Conservation (phyloP, 2,797 vertebrate genomes). For the Megaceryle alcyon region DNA sequence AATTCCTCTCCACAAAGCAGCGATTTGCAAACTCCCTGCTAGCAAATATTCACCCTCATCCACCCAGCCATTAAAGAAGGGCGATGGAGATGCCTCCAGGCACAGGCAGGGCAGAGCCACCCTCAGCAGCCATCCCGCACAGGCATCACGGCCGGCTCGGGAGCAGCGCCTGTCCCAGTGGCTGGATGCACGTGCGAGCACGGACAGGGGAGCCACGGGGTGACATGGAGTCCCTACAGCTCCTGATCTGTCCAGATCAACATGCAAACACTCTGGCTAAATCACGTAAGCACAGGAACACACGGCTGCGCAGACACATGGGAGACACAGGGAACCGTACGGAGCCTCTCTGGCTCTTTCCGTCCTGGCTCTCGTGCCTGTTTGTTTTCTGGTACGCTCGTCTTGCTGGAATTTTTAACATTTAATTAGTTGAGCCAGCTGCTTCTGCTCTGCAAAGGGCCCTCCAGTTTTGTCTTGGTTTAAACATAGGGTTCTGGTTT, state of each 20-base stretch:
- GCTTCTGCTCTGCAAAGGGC: slow-evolving; percentile 39
- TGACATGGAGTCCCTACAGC: fast-evolving
- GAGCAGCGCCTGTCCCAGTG: fast-evolving
- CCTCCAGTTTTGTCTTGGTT: background rate
- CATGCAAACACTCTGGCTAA: fast-evolving
- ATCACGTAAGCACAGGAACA: background rate
- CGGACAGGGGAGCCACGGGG: fast-evolving
- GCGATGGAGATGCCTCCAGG: background rate
- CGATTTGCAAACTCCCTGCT: slow-evolving; percentile 74
- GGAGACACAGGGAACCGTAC: background rate
- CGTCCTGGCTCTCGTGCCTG: slow-evolving; percentile 9
- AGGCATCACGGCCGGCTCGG: background rate
- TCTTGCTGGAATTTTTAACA: slow-evolving; percentile 63
- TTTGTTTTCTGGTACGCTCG: slow-evolving; percentile 40
- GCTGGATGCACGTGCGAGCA: fast-evolving
- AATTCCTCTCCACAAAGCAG: slow-evolving; percentile 76
- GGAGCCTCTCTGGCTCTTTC: background rate
- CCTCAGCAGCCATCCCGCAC: too few relatives aligned
- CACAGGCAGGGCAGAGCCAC: background rate
- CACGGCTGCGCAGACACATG: background rate
- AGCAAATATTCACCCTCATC: slow-evolving; percentile 52
- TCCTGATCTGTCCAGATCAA: background rate
- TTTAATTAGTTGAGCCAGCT: slow-evolving; percentile 77
- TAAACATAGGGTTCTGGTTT: slow-evolving; percentile 6
- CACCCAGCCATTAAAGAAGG: background rate